phyloP scores from a whole-genome alignment of 2,797 vertebrate genomes.

The Dromococcyx pavoninus region DNA sequence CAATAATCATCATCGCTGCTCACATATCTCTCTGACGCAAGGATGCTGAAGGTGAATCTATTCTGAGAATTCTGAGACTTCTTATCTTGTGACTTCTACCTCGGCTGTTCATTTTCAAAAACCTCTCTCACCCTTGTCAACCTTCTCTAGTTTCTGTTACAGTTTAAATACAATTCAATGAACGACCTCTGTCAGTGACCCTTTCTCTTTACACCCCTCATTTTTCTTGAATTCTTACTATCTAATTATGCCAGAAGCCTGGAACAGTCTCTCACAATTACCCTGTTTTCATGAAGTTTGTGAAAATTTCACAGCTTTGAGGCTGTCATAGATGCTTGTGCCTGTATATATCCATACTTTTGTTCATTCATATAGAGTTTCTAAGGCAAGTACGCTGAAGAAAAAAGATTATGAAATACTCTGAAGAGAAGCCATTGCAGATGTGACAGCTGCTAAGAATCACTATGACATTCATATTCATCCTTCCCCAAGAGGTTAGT shows the following conservation, averaged over 20 bases:
- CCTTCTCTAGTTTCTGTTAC: not conserved
- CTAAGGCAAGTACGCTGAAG: constrained; percentile 4
- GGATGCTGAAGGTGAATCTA: not conserved
- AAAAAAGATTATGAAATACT: constrained; percentile 41
- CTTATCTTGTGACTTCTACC: not conserved
- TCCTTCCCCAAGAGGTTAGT: constrained; percentile 11
- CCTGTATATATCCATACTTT: not conserved
- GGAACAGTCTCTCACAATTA: not conserved
- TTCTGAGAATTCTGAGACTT: not conserved
- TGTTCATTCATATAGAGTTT: constrained; percentile 17
- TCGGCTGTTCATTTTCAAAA: not conserved
- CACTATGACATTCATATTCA: not conserved
- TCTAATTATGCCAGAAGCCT: not conserved
- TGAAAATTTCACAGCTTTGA: not conserved
- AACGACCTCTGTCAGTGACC: not conserved
- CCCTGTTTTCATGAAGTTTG: not conserved
- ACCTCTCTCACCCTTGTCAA: not conserved
- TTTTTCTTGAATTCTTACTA: not conserved
- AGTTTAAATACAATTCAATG: not conserved
- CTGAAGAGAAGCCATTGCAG: not conserved
- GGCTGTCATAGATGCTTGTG: accelerated
- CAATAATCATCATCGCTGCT: not conserved
- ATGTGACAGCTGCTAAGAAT: constrained; percentile 46
- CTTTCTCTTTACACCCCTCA: not conserved
- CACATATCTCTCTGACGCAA: not conserved